Base-by-base conservation (phyloP, 2,888 invertebrate genomes). In the Catocala sponsa region DNA sequence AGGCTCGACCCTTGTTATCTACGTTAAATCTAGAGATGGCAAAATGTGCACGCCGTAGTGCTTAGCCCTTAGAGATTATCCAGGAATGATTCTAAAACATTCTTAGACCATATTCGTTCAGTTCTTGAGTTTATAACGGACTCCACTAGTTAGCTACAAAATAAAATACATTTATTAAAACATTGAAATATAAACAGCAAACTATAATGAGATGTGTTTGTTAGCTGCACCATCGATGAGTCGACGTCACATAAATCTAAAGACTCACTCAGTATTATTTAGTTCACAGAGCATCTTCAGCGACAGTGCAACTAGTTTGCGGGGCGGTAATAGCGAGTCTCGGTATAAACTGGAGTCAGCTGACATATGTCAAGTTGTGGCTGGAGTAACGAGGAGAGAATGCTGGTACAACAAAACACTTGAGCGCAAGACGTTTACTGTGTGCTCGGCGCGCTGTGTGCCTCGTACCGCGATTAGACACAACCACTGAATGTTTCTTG, bases 301-400 rank as follows among this genome's bases (percentile, higher is more conserved):
- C 59, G 72, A 68, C 72, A 68, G 60, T 51, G 63, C 65, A 78
- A 78, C 75, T 75, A 69, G 78, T 75, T 78, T 66, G 75, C 66
- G 62, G 55, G 50, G 65, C 66, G 67, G 76, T 68, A 68, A 77
- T 66, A 75, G 69, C 65, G 52, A 72, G 60, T 60, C 46, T 54
- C 59, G 13, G 74, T 77, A 75, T 55, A 68, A 81, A 76, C 77
- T 76, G 73, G 70, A 81, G 78, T 81, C 77, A 81, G 75, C 73
- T 79, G 83, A 76, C 80, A 76, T 72, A 72, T 77, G 81, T 83
- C 84, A 84, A 74, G 72, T 59, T 54, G 61, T 55, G 65, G 56
- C 42, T 59, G 55, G 68, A 55, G 76, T 81, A 84, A 84, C 83
- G 80, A 84, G 84, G 76, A 71, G 68, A 73, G 82, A 83, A 85